These are phyloP conservation scores for Oncorhynchus clarkii DNA, from an alignment of 2,113 vertebrate genomes.

Conservation along the genomic window DNA sequence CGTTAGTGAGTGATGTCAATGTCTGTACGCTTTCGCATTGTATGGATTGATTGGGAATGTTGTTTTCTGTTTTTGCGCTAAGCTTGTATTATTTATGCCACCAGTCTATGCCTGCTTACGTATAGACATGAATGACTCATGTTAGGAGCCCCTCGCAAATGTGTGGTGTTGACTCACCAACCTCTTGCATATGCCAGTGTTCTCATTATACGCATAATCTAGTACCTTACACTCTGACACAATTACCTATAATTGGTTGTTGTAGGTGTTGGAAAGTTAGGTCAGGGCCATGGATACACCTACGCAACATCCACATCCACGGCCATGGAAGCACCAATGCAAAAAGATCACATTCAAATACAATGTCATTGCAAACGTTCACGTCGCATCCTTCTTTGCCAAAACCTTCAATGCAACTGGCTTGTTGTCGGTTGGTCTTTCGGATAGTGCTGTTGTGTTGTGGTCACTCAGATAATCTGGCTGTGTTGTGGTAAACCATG, in stretches of 20 bases:
- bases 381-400: too few species aligned
- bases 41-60: not conserved
- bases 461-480: not conserved
- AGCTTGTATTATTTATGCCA: too few species aligned
- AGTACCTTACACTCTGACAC: not conserved
- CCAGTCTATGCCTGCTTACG: too few species aligned
- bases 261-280: not conserved
- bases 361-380: too few species aligned
- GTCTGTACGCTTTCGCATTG: not conserved
- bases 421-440: not conserved
- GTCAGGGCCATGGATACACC: not conserved
- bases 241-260: not conserved
- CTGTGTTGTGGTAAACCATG: not conserved
- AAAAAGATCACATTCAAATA: too few species aligned
- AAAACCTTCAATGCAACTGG: too few species aligned
- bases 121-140: not conserved
- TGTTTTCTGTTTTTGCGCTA: not conserved
- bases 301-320: not conserved
- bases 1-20: not conserved
- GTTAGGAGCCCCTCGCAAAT: not conserved
- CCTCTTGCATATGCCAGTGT: not conserved
- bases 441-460: not conserved
- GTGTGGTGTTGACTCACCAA: not conserved
- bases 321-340: not conserved
- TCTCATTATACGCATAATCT: not conserved